These are phyloP conservation scores for Drosophila merina DNA, from an alignment of 2,888 invertebrate genomes.

Conservation along the genomic window DNA sequence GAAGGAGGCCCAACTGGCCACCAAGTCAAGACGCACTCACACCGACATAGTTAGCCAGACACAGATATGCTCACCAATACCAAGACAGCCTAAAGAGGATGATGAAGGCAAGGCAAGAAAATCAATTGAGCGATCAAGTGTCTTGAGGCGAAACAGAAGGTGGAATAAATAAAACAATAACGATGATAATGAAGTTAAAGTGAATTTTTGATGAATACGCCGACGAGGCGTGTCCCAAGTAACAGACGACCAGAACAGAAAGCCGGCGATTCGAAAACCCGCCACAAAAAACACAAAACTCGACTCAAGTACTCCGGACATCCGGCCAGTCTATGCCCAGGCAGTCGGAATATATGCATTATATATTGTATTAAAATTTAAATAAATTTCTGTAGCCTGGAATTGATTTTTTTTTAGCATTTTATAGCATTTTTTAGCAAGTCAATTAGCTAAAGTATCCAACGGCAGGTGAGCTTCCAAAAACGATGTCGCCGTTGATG, in stretches of 20 bases:
- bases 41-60: neutral
- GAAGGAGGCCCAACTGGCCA: conserved; percentile 25
- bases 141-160: conserved; percentile 83
- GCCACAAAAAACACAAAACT: conserved; percentile 15
- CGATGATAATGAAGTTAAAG: conserved; percentile 83
- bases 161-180: conserved; percentile 84
- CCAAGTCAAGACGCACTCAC: conserved; percentile 32
- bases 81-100: conserved; percentile 14
- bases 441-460: conserved; percentile 28
- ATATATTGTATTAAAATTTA: neutral
- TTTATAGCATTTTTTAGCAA: conserved; percentile 35
- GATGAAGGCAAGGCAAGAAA: conserved; percentile 58
- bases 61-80: conserved; percentile 1
- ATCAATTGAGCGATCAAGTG: conserved; percentile 83
- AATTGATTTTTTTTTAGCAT: conserved; percentile 20
- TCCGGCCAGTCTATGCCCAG: conserved; percentile 15
- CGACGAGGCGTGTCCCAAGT: conserved; percentile 74
- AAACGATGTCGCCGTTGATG: conserved; percentile 54
- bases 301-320: conserved; percentile 39
- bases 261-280: conserved; percentile 16
- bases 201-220: conserved; percentile 82
- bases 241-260: conserved; percentile 22
- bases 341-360: too few species aligned
- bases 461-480: conserved; percentile 16
- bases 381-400: neutral